Evolutionary conservation across 2,113 vertebrate species (phyloP), one percentile per base, ranked within the genome.

Genomic region (Nesogale talazaci): DNA sequence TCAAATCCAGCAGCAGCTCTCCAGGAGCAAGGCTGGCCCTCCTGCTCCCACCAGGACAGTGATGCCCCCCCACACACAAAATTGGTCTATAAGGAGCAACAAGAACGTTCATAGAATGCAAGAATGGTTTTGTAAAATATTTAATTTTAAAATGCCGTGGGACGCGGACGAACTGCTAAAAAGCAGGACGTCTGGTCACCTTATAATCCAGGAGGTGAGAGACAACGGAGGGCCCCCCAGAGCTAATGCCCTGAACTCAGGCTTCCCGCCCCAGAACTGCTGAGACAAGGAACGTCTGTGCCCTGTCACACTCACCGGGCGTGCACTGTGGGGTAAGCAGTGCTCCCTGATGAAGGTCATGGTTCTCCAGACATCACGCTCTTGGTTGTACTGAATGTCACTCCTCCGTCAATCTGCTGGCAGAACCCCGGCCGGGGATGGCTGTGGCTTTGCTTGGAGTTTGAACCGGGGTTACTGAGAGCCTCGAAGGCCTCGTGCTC

Each of bases 281-380:
- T 70, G 67, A 34, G 31, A 70, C 67, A 34, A 34, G 17, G 17
- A 16, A 34, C n/a, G n/a, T 70, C 67, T 70, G 31, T n/a, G 4
- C 67, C 17, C 31, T 70, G 1, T n/a, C 5, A 52, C 46, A 52
- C 46, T 52, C 46, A 52, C 46, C 46, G 46, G 46, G 10, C 14
- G 31, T 34, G 31, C n/a, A 70, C 34, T 70, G 4, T 70, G 4
- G 67, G 17, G 16, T 10, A 19, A 46, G 67, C 29, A 69, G 67
- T 31, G n/a, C 67, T 15, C 4, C 29, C 14, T 69, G 16, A 69
- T 12, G 6, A n/a, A 34, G 65, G 14, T 31, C 5, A 40, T 22
- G 0, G 0, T 11, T 61, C 0, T 5, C 15, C 2, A n/a, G 1
- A 4, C n/a, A 1, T 6, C 59, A 23, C 4, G 3, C 9, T 25